Conservation (phyloP, 2,888 invertebrate genomes). For the Tetropium fuscum region DNA sequence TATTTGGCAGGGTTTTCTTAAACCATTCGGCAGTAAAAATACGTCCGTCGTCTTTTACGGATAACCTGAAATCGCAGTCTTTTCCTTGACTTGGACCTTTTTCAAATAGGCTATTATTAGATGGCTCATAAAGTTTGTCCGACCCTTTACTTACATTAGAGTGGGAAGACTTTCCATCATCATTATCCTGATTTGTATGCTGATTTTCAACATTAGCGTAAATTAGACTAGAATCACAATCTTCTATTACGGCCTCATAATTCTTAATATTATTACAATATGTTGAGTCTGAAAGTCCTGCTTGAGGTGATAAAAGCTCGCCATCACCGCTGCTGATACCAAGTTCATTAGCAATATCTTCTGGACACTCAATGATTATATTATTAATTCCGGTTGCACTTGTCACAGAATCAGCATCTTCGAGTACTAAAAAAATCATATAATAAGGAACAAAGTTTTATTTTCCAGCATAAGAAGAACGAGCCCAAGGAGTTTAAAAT, state of each 20-base stretch:
- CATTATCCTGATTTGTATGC: constrained; percentile 1
- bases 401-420: not conserved
- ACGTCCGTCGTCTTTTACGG: no score
- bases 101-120: constrained; percentile 6
- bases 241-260: not conserved
- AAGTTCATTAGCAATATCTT: constrained; percentile 2
- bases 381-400: not conserved
- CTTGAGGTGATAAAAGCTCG: not conserved
- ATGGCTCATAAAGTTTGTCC: not conserved
- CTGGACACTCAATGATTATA: not conserved
- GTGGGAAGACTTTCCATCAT: not conserved
- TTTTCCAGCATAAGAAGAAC: not conserved
- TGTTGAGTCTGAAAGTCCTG: not conserved
- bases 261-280: constrained; percentile 3
- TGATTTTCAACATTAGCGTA: not conserved
- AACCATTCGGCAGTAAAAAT: no score
- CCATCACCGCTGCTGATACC: constrained; percentile 1
- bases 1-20: no score
- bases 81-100: no score
- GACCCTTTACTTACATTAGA: not conserved
- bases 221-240: constrained; percentile 1
- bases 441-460: not conserved
- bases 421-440: not conserved
- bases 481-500: no score
- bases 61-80: no score